Base-by-base conservation (phyloP, 2,797 vertebrate species). In the Artibeus lituratus region DNA sequence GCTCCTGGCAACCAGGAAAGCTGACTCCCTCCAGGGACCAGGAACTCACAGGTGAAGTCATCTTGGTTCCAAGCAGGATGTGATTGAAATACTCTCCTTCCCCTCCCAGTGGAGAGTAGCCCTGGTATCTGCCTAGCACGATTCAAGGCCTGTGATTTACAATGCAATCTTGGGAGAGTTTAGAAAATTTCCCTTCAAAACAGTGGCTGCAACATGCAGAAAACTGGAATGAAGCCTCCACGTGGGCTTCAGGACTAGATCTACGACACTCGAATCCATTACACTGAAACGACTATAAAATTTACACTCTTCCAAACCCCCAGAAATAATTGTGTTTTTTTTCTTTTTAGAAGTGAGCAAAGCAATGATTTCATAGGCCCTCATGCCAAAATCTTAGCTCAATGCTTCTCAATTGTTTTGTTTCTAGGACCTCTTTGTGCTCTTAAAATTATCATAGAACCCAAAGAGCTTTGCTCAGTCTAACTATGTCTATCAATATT, bases 311-410 rank as follows among this genome's bases (percentile, higher is more conserved):
- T 91, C 72, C 53, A 82, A 55, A 4, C 82, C 87, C 74, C 53
- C 72, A 77, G 83, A 95, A 89, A 89, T 44, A 65, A 96, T 67
- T 32, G 14, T 59, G 32, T 82, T 93, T 94, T 90, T 90, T 51
- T 15, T 97, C 96, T 86, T 95, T 96, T 92, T 86, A 78, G 95
- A 94, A 94, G 42, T 32, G 39, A 97, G 37, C 81, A 91, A 94
- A 95, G n/a, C 9, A 4, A 87, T 97, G 95, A 97, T 86, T 77
- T 97, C 96, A 97, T 82, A 83, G 86, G 35, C 26, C 21, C 42
- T 14, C 3, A 18, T 82, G 96, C 96, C 94, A 96, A 96, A 82
- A 69, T 70, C 82, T 96, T 90, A 97, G 91, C 96, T 97, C 94
- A 87, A 16, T 77, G 74, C 57, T 95, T 93, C 93, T 94, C 94